phyloP scores from a whole-genome alignment of 2,888 invertebrate genomes.

The Drosophila ustulata region DNA sequence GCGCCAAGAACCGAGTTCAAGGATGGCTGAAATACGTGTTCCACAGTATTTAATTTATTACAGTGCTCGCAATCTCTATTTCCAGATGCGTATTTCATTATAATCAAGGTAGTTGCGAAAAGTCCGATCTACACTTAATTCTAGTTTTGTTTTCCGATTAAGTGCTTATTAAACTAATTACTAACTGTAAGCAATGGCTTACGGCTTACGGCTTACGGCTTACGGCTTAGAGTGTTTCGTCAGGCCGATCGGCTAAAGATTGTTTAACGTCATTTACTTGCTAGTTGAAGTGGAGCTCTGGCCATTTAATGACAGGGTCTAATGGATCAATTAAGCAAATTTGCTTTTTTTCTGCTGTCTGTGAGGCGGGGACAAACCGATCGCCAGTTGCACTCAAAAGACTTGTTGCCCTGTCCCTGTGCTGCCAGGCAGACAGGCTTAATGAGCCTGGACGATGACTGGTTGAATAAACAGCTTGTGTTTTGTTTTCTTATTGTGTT shows the following conservation, averaged over 20 bases:
- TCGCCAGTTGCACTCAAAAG: slow-evolving; percentile 20
- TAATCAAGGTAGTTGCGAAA: slow-evolving; percentile 50
- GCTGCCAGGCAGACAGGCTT: slow-evolving; percentile 8
- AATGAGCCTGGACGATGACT: slow-evolving; percentile 32
- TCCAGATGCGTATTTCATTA: slow-evolving; percentile 32
- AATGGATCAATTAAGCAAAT: slow-evolving; percentile 56
- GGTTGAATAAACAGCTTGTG: neutral
- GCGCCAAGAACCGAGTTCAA: neutral
- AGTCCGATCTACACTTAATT: slow-evolving; percentile 1
- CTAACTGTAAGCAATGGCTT: slow-evolving; percentile 26
- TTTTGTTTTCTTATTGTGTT: neutral
- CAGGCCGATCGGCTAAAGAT: slow-evolving; percentile 3
- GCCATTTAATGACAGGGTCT: slow-evolving; percentile 49
- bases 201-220: neutral
- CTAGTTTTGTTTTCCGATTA: slow-evolving; percentile 19
- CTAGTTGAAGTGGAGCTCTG: slow-evolving; percentile 10
- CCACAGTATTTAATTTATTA: neutral
- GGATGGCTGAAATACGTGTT: neutral
- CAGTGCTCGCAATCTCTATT: neutral
- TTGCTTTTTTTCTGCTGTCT: neutral
- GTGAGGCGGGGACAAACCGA: slow-evolving; percentile 10
- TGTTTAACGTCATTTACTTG: slow-evolving; percentile 6
- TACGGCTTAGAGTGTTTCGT: slow-evolving; percentile 4
- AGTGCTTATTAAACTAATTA: slow-evolving; percentile 48
- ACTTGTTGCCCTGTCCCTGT: slow-evolving; percentile 6